Evolutionary conservation across 2,113 vertebrate species (phyloP), one percentile per base, ranked within the genome.

Genomic region (Trochalopteron elliotii): DNA sequence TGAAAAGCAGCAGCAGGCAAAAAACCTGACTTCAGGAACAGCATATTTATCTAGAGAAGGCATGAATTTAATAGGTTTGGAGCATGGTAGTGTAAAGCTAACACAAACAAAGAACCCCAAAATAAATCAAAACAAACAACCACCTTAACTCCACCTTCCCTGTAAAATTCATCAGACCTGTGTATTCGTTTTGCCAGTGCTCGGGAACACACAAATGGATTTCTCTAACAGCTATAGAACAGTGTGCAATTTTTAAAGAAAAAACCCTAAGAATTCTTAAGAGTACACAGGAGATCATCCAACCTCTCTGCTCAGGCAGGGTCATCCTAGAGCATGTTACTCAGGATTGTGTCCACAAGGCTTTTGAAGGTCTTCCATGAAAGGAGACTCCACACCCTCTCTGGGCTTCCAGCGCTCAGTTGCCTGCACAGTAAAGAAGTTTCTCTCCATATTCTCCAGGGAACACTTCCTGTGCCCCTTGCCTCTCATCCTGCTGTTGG

Each of bases 331-430:
- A 75, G 50, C n/a, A 49, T 15, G n/a, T 56, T 27, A 55, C 28
- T 55, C 50, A 56, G n/a, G 30, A 49, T 24, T 49, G 10, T n/a
- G 19, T 23, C n/a, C 42, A 65, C 10, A 12, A 16, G 60, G 42
- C 50, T 65, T 75, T 30, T 56, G 35, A 65, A 15, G n/a, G 13
- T 56, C 42, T 75, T 65, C n/a, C 30, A 24, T 0, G 2, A 30
- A 56, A 47, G 30, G 19, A 74, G 12, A 49, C 60, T 40, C 50
- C 60, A n/a, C 20, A 47, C 2, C 23, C 24, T 49, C 69, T 40
- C 50, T 49, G n/a, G 24, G 24, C 30, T 75, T 61, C 47, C 27
- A 37, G 33, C 0, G 0, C 39, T 56, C 50, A 56, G 50, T 2
- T 65, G 24, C 30, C 10, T 40, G 70, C 60, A 65, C 12, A 65